Evolutionary conservation across 2,797 vertebrate species (phyloP), one percentile per base, ranked within the genome.

Genomic region (Coilia nasus): DNA sequence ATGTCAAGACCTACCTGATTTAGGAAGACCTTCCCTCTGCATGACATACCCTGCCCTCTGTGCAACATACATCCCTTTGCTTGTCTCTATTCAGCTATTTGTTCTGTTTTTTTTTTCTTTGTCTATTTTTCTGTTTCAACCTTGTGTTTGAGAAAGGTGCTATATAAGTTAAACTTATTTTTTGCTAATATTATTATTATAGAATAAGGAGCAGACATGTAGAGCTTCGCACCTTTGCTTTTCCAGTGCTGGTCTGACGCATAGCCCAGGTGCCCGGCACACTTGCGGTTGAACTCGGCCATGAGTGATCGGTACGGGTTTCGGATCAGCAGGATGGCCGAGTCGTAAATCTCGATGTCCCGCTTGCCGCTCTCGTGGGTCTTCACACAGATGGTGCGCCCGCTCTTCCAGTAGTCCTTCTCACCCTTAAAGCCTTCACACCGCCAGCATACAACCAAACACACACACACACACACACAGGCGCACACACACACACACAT

Each of bases 371-470:
- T 99, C 93, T 99, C 98, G 0, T 99, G 98, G 3, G 98, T 99
- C 93, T 99, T 99, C 64, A 99, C 95, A 0, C 98, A 99, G 92
- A 99, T 96, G 86, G 97, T 99, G 84, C 98, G 96, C 57, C 97
- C 96, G 0, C 97, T 99, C 93, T 96, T 96, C 98, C 98, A 99
- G 91, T 98, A 98, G 91, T 99, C 98, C 90, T 99, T 99, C 93
- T 99, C 98, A 0, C 98, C 98, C 94, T 98, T 99, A 89, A 99
- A 99, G 88, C 98, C 98, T 99, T 89, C 83, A 88, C 15, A 78
- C 19, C 71, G 35, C 17, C 71, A 35, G 67, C 47, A 83, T 23
- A 35, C 67, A 82, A 19, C 21, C 71, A 41, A 6, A 78, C 71
- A 78, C 71, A 78, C 82, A 83, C 64, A 85, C 81, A 85, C 85